Base-by-base conservation (phyloP, 2,113 vertebrate genomes). In the Blennius ocellaris region DNA sequence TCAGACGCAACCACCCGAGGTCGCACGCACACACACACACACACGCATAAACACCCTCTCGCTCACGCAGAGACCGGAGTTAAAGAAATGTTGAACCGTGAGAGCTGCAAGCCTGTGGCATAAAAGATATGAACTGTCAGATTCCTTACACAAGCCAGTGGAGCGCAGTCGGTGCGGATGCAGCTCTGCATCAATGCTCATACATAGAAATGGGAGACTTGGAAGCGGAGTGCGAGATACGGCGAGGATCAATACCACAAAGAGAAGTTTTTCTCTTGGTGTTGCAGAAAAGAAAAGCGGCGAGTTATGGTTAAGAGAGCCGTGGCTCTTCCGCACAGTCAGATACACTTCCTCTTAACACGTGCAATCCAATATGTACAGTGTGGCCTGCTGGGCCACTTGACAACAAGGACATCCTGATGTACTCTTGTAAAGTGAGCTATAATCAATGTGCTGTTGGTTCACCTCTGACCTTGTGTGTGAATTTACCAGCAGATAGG, bases 391-490 rank as follows among this genome's bases (percentile, higher is more conserved):
- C 30, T 9, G 30, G 69, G 66, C 11, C 47, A 62, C 47, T 45
- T 55, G 54, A 73, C 53, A 85, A 73, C 58, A 52, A 84, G 16
- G 81, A 54, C 70, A 83, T 66, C 1, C 66, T 63, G 51, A 49
- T 76, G 44, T 37, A 39, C 61, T 74, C 53, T 54, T 60, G 21
- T 70, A 80, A 53, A 53, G 49, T 37, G 53, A 80, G 60, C 71
- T 66, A 70, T 58, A 84, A 89, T 90, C 92, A 84, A 76, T 87
- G 65, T 50, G 40, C 49, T 68, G 68, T 66, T 52, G 69, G 41
- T 78, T 89, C 52, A 87, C 83, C 88, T 87, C 36, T 89, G 87
- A 90, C 86, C 82, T 76, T 44, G 73, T 49, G 36, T 21, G 67
- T 16, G 15, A 70, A 74, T 82, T 70, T 73, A 84, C 61, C 73